phyloP scores from a whole-genome alignment of 2,888 invertebrate species.

The Ferdinandea cuprea region DNA sequence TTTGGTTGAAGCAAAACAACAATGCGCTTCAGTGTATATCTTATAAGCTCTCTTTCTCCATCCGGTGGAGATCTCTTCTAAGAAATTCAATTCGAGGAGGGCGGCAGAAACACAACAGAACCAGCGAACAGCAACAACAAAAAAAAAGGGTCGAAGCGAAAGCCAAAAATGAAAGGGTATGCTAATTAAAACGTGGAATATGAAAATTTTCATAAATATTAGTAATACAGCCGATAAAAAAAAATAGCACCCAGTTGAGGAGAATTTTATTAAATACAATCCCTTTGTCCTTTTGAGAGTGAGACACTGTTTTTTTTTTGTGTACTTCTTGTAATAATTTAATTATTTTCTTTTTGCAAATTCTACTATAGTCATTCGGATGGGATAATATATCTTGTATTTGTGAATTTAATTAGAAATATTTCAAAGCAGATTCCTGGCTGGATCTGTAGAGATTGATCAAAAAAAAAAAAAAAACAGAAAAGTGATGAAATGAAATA shows the following conservation, averaged over 20 bases:
- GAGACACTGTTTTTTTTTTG: constrained; percentile 15
- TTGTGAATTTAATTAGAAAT: constrained; percentile 64
- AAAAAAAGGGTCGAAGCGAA: constrained; percentile 7
- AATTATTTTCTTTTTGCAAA: constrained; percentile 36
- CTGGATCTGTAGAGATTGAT: constrained; percentile 11
- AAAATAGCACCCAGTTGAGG: neutral
- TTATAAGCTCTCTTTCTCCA: constrained; percentile 9
- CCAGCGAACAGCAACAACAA: too few relatives aligned
- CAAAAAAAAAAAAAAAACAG: neutral
- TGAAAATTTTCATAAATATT: constrained; percentile 59
- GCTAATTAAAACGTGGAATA: constrained; percentile 67
- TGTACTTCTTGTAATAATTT: constrained; percentile 46
- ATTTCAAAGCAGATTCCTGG: constrained; percentile 57
- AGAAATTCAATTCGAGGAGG: neutral
- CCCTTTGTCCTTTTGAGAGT: constrained; percentile 3
- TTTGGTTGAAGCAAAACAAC: constrained; percentile 33
- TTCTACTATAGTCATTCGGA: constrained; percentile 3
- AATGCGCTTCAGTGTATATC: constrained; percentile 32
- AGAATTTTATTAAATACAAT: constrained; percentile 30
- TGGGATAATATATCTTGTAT: constrained; percentile 29
- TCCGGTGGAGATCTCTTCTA: neutral
- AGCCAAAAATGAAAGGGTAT: constrained; percentile 11
- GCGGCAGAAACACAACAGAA: too few relatives aligned
- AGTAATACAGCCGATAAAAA: constrained; percentile 1
- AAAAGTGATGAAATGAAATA: too few relatives aligned